Conservation (phyloP, 2,797 vertebrate genomes). For the Takifugu ocellatus region DNA sequence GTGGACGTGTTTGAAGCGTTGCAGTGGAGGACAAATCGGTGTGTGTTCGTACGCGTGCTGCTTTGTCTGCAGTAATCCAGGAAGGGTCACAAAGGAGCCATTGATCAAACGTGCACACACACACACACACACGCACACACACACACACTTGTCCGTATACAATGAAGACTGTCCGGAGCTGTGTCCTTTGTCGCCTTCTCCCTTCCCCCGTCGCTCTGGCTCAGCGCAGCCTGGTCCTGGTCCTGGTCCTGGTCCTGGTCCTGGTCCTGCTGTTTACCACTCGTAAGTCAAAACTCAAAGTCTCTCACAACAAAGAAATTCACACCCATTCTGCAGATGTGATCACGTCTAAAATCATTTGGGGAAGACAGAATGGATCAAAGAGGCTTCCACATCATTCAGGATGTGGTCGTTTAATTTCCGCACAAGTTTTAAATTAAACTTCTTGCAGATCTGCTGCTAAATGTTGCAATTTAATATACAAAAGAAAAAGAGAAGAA, state of each 20-base stretch:
- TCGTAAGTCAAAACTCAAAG: conserved; percentile 58
- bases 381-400: background rate
- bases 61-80: conserved; percentile 46
- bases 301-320: conserved; percentile 4
- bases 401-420: conserved; percentile 1
- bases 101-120: conserved; percentile 59
- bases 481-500: conserved; percentile 13
- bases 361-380: background rate
- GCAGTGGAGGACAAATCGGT: conserved; percentile 41
- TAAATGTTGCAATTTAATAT: conserved; percentile 21
- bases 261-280: conserved; percentile 61
- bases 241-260: conserved; percentile 61
- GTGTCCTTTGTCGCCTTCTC: conserved; percentile 62
- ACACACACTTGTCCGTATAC: conserved; percentile 61
- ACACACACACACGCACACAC: conserved; percentile 8
- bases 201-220: conserved; percentile 53
- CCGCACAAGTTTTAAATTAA: conserved; percentile 16
- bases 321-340: too few species aligned
- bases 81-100: conserved; percentile 66
- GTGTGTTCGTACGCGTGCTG: conserved; percentile 20
- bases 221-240: conserved; percentile 58
- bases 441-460: conserved; percentile 13
- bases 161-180: conserved; percentile 73
- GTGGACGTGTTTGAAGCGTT: conserved; percentile 13
- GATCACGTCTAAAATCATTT: conserved; percentile 1